Conservation (phyloP, 2,113 vertebrate genomes). For the Erpornis zantholeuca region DNA sequence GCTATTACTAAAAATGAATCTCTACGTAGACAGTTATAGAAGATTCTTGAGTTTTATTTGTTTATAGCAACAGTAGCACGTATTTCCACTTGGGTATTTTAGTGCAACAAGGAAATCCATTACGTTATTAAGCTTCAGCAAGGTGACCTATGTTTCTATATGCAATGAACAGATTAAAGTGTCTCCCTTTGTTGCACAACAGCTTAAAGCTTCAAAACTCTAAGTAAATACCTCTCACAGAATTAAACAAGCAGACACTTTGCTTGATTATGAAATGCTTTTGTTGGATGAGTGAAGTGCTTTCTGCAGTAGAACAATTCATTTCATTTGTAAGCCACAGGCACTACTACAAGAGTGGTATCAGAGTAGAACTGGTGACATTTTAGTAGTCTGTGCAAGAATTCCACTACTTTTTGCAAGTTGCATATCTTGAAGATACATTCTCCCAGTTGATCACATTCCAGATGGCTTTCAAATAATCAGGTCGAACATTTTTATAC, state of each 20-base stretch:
- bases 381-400: neutral
- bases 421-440: constrained; percentile 81
- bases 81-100: constrained; percentile 16
- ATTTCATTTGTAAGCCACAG: neutral
- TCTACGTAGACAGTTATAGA: neutral
- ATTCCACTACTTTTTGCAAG: constrained; percentile 82
- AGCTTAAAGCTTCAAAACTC: constrained; percentile 44
- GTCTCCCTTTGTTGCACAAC: constrained; percentile 3
- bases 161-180: neutral
- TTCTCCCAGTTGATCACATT: constrained; percentile 96
- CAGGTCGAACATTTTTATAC: constrained; percentile 96
- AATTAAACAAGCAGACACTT: constrained; percentile 40
- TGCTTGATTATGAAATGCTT: constrained; percentile 44
- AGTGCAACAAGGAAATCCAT: constrained; percentile 37
- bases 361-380: neutral
- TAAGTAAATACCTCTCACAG: constrained; percentile 12
- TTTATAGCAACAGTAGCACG: constrained; percentile 5
- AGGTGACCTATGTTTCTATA: constrained; percentile 11
- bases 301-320: constrained; percentile 18
- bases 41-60: constrained; percentile 47
- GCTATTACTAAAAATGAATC: neutral
- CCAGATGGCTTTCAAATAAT: constrained; percentile 98
- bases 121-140: neutral
- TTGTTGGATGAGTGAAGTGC: constrained; percentile 27
- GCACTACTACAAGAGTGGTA: constrained; percentile 32